Evolutionary conservation across 1,140 invertebrate genomes (phyloP).

Genomic region (Ptiloglossa arizonensis): DNA sequence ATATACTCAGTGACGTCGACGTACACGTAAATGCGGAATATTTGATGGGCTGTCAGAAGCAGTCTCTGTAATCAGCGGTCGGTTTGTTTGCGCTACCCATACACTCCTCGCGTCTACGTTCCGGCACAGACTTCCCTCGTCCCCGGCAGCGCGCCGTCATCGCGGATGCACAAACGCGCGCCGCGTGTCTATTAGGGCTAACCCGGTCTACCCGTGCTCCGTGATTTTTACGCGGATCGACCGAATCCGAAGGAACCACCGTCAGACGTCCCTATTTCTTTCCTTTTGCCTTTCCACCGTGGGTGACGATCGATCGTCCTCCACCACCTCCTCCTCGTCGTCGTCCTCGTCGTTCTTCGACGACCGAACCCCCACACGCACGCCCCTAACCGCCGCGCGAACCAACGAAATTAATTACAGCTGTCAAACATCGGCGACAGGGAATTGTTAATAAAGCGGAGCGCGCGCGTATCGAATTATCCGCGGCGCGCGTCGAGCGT

Average conservation of each 20-base stretch:
- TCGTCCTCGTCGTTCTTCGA: conserved; percentile 28
- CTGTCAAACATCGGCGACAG: conserved; percentile 30
- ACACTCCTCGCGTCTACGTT: conserved; percentile 63
- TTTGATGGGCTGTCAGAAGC: conserved; percentile 81
- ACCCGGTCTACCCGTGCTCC: neutral
- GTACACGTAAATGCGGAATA: conserved; percentile 81
- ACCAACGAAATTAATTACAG: conserved; percentile 34
- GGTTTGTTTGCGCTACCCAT: conserved; percentile 79
- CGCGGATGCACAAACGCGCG: conserved; percentile 7
- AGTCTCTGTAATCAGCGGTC: conserved; percentile 81
- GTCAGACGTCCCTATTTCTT: too few relatives aligned
- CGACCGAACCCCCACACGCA: neutral
- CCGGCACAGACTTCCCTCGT: conserved; percentile 66
- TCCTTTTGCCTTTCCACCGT: too few relatives aligned
- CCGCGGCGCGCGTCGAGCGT: neutral
- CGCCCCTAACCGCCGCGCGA: neutral
- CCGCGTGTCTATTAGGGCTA: conserved; percentile 10
- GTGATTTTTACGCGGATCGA: conserved; percentile 20
- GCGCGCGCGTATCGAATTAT: conserved; percentile 3
- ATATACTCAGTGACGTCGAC: conserved; percentile 79
- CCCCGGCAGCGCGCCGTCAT: conserved; percentile 40
- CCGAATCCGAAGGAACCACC: neutral
- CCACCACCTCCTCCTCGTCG: too few relatives aligned
- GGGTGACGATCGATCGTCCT: too few relatives aligned
- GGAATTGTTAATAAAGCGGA: conserved; percentile 26